Conservation (phyloP, 2,113 vertebrate species). For the Corapipo altera region DNA sequence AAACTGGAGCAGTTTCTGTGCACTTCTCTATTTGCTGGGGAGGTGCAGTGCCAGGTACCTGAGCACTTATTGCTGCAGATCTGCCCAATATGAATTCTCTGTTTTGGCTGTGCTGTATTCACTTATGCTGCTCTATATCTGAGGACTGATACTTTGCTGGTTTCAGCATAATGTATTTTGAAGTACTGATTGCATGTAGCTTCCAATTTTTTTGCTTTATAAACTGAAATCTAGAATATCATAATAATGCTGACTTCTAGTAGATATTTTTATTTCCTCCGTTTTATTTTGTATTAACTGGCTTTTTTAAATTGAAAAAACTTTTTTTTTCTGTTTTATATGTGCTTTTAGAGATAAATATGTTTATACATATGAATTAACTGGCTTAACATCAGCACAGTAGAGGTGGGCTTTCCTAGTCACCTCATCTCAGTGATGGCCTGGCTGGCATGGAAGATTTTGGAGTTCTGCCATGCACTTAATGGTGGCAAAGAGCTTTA, state of each 20-base stretch:
- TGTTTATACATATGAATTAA: not conserved
- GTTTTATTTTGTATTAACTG: not conserved
- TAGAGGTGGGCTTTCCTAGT: not conserved
- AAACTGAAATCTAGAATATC: not conserved
- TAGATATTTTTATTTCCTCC: not conserved
- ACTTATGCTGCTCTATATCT: not conserved
- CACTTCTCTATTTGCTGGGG: not conserved
- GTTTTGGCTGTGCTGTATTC: not conserved
- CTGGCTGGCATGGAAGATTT: not conserved
- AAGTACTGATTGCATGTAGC: not conserved
- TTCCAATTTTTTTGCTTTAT: not conserved
- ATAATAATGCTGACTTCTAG: not conserved
- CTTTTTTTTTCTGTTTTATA: not conserved
- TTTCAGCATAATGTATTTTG: not conserved
- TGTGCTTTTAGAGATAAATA: not conserved
- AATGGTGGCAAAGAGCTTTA: not conserved
- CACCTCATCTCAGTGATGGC: not conserved
- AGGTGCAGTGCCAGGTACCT: not conserved
- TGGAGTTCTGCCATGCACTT: not conserved
- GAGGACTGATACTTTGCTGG: not conserved
- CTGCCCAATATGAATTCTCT: not conserved
- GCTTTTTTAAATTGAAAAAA: not conserved
- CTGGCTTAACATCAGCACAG: not conserved
- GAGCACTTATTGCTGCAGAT: not conserved
- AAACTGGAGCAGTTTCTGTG: not conserved